These are phyloP conservation scores for Phalanger gymnotis DNA, from an alignment of 2,797 vertebrate species.

Conservation along the genomic window DNA sequence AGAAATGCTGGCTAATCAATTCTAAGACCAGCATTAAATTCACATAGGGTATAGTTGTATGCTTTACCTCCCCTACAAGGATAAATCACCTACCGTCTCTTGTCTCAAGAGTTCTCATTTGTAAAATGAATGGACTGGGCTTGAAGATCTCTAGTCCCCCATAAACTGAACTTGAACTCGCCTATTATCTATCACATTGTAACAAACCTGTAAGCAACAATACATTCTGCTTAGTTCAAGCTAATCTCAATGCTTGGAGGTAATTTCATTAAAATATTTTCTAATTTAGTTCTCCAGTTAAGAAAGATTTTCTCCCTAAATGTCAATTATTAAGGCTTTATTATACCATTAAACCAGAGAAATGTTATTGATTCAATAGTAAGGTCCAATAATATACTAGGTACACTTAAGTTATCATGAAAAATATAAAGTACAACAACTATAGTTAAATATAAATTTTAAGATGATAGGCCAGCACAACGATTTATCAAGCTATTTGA, in stretches of 20 bases:
- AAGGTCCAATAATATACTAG: background rate
- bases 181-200: background rate
- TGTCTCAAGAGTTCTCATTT: background rate
- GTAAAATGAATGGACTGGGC: background rate
- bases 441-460: slow-evolving; percentile 20
- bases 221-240: background rate
- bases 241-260: slow-evolving; percentile 20
- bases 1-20: background rate
- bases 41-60: background rate
- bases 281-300: slow-evolving; percentile 5
- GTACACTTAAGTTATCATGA: background rate
- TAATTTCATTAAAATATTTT: background rate
- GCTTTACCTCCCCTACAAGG: background rate
- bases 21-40: background rate
- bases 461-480: slow-evolving; percentile 1
- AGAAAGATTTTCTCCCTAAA: background rate
- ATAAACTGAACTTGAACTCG: background rate
- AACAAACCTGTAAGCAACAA: background rate
- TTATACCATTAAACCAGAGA: background rate
- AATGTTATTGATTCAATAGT: slow-evolving; percentile 35
- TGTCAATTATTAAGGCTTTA: background rate
- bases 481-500: slow-evolving; percentile 35
- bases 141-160: background rate
- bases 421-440: background rate
- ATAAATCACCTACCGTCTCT: slow-evolving; percentile 8